A percentile compares a stretch with the other conserved stretches of the same genome.
Evolutionary conservation across 2,888 invertebrate genomes (phyloP).

Genomic region (Argynnis bischoffii): DNA sequence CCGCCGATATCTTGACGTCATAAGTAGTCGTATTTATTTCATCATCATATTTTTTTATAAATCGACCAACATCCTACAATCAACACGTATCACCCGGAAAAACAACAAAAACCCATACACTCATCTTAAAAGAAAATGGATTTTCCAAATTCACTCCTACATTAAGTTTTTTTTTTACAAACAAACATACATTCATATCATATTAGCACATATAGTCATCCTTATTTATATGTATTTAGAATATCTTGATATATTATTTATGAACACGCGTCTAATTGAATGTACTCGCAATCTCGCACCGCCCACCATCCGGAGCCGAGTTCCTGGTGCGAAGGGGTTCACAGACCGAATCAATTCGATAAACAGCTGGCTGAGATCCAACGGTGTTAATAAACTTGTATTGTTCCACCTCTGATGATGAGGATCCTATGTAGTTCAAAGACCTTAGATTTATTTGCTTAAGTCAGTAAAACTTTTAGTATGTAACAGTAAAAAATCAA

Average conservation of each 20-base stretch:
- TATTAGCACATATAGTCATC: too few relatives aligned
- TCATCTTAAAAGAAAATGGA: too few relatives aligned
- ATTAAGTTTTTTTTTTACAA: too few relatives aligned
- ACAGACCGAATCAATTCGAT: slow-evolving; percentile 34
- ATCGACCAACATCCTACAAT: too few relatives aligned
- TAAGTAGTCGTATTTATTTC: too few relatives aligned
- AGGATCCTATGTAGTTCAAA: slow-evolving; percentile 14
- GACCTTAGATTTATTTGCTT: slow-evolving; percentile 7
- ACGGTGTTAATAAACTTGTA: slow-evolving; percentile 28
- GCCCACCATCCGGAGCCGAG: slow-evolving; percentile 30
- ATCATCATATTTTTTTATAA: too few relatives aligned
- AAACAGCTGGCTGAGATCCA: slow-evolving; percentile 36
- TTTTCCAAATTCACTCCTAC: too few relatives aligned
- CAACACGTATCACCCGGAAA: too few relatives aligned
- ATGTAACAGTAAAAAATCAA: background rate
- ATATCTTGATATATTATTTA: background rate
- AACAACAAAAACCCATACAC: too few relatives aligned
- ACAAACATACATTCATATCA: too few relatives aligned
- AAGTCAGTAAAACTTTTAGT: background rate
- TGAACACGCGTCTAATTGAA: slow-evolving; percentile 14
- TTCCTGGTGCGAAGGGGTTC: slow-evolving; percentile 37
- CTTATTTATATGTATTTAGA: too few relatives aligned
- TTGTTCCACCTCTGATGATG: slow-evolving; percentile 19
- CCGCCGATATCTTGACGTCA: too few relatives aligned
- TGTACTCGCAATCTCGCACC: slow-evolving; percentile 14